Base-by-base conservation (phyloP, 1,140 invertebrate species). In the Zaprionus inermis region DNA sequence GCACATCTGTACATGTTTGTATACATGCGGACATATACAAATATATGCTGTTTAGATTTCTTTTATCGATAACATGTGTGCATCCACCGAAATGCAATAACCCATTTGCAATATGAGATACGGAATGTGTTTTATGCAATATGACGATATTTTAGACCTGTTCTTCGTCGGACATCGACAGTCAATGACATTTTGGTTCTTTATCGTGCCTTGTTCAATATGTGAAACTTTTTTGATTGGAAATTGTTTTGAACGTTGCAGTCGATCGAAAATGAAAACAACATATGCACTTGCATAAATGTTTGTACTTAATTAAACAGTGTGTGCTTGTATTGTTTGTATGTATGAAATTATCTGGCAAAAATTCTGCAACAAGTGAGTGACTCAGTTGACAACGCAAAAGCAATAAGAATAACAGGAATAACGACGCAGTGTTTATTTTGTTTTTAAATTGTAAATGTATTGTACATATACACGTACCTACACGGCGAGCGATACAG, bases 311-410 rank as follows among this genome's bases (percentile, higher is more conserved):
- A 57, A 36, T 41, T 70, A 72, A 14, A 60, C 24, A 20, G 18
- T 22, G 14, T 66, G 12, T 44, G 18, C 24, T 3, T 34, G 36
- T 34, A 12, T 59, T 63, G 30, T 36, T 51, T 38, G 34, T 67
- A 18, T 55, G 28, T 76, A 28, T 64, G 55, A 54, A 78, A 70
- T 73, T 79, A 88, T 88, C 83, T 88, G 65, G 58, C 72, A 59
- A 74, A 70, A 74, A 77, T 83, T 88, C 80, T 88, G 83, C 83
- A 88, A 88, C 84, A 88, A 88, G 83, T 86, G 83, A 80, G 88
- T 86, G 83, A 88, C 72, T 88, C 83, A 80, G 73, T 75, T 64
- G 61, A 51, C 72, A 60, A 46, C 69, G 58, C 64, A 59, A 60
- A 71, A 74, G 66, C 60, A 66, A 71, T 59, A 70, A 60, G 44